Conservation (phyloP, 2,113 vertebrate genomes). For the Sialia sialis region DNA sequence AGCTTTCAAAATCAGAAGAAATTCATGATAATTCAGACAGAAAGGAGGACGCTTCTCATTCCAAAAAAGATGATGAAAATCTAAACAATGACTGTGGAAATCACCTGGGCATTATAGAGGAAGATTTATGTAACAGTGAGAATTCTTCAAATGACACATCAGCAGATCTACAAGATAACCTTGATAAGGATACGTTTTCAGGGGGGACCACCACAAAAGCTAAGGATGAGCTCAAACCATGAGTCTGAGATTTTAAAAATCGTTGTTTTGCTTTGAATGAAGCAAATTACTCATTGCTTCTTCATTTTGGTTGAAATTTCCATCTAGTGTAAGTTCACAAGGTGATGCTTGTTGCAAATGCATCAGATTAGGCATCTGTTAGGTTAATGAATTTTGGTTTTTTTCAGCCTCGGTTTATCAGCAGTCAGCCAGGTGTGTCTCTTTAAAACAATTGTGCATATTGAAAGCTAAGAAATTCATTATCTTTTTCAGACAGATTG, state of each 20-base stretch:
- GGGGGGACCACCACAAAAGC: neutral
- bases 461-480: neutral
- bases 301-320: conserved; percentile 36
- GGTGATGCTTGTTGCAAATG: neutral
- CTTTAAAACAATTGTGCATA: neutral
- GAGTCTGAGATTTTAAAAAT: neutral
- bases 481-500: conserved; percentile 5
- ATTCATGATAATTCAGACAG: neutral
- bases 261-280: conserved; percentile 12
- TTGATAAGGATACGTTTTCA: neutral
- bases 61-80: conserved; percentile 35
- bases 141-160: neutral
- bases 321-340: neutral
- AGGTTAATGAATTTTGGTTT: neutral
- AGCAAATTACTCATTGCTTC: neutral
- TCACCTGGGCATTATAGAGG: neutral
- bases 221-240: conserved; percentile 29
- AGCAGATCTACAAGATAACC: neutral
- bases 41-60: neutral
- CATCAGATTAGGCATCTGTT: conserved; percentile 25
- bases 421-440: conserved; percentile 8
- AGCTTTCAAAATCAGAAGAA: conserved; percentile 35
- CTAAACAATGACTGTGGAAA: conserved; percentile 13
- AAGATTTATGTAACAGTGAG: conserved; percentile 5
- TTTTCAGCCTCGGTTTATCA: conserved; percentile 39